Conservation (phyloP, 1,140 invertebrate species). For the Apis mellifera region DNA sequence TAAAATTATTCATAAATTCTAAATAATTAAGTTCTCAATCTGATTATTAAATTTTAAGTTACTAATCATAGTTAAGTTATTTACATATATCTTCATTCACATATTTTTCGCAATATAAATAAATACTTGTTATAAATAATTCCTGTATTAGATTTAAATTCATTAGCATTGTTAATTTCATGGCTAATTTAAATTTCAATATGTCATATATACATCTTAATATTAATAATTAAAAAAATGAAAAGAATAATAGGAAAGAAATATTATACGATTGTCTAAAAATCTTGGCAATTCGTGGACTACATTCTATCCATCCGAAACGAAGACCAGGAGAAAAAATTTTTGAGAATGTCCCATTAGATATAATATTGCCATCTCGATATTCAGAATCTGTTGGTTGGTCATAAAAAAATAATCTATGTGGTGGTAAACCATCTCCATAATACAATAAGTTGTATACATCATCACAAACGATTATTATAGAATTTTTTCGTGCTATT, state of each 20-base stretch:
- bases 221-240: neutral
- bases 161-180: too few species aligned
- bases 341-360: slow-evolving; percentile 87
- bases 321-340: slow-evolving; percentile 85
- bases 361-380: slow-evolving; percentile 83
- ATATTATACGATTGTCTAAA: slow-evolving; percentile 75
- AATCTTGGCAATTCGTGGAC: slow-evolving; percentile 77
- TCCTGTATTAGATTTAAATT: too few species aligned
- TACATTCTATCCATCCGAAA: slow-evolving; percentile 86
- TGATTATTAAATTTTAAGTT: too few species aligned
- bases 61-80: too few species aligned
- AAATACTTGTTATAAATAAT: too few species aligned
- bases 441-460: slow-evolving; percentile 86
- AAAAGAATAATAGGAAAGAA: neutral
- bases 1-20: too few species aligned
- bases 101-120: too few species aligned
- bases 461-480: slow-evolving; percentile 85
- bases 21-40: too few species aligned
- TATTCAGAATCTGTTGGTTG: slow-evolving; percentile 75
- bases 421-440: slow-evolving; percentile 76
- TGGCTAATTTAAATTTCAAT: neutral
- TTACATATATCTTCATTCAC: too few species aligned
- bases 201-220: neutral
- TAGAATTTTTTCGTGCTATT: slow-evolving; percentile 82
- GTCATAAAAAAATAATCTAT: slow-evolving; percentile 83